Conservation (phyloP, 2,113 vertebrate genomes). For the Tragelaphus strepsiceros region DNA sequence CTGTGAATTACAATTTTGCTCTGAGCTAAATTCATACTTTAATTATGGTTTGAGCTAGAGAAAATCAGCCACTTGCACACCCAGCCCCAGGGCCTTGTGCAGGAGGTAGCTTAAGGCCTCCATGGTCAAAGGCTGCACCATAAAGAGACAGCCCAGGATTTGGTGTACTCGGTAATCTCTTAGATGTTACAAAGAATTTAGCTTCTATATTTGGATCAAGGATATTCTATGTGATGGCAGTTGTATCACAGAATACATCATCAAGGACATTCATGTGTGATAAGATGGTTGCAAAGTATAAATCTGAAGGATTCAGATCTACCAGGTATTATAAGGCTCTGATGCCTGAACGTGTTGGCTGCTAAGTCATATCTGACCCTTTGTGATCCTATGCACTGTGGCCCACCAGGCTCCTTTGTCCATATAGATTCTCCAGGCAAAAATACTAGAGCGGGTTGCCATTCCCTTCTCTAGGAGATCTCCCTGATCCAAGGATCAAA, state of each 20-base stretch:
- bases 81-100: fast-evolving
- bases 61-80: not conserved
- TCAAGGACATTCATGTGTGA: not conserved
- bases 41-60: not conserved
- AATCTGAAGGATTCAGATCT: not conserved
- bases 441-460: not conserved
- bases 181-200: not conserved
- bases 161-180: not conserved
- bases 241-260: not conserved
- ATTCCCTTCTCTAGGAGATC: not conserved
- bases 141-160: not conserved
- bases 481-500: not conserved
- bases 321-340: not conserved
- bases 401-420: not conserved
- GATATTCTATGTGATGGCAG: fast-evolving
- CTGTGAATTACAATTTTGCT: not conserved
- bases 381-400: not conserved
- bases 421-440: not conserved
- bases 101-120: not conserved
- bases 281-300: not conserved
- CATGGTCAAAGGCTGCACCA: fast-evolving
- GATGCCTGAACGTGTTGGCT: not conserved
- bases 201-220: not conserved
- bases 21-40: not conserved
- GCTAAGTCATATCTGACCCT: not conserved